Evolutionary conservation across 2,797 vertebrate genomes (phyloP), one percentile per base, ranked within the genome.

Genomic region (Hypotaenidia okinawae): DNA sequence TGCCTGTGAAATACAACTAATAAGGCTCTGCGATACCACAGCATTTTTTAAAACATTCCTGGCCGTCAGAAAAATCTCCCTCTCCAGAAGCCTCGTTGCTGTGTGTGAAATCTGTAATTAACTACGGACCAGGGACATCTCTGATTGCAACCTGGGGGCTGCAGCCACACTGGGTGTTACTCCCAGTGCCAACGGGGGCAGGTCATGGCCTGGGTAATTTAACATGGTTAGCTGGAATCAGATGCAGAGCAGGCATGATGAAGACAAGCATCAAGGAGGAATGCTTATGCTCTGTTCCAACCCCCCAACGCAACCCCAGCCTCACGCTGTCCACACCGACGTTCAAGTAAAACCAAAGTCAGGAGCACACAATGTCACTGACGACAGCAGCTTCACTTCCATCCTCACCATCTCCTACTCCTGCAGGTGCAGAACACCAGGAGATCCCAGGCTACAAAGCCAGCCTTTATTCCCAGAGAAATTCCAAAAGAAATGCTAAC

Each of bases 61-160:
- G 66, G 82, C 87, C 47, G 70, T 35, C 76, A 87, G 49, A 77
- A 95, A 79, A 59, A 32, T 52, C 28, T 24, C 24, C 15, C 69
- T 92, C 66, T 57, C 32, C 45, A 67, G 69, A 90, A 94, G n/a
- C 72, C 63, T 84, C 82, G 27, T 22, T n/a, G 35, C 52, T 59
- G 73, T 51, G 69, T 47, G 43, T 24, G 33, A 84, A 92, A 95
- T 63, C 58, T 70, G 35, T 57, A 91, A 87, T 94, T 96, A 96
- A 91, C 63, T 62, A 10, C 18, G 47, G 78, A 78, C 93, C 6
- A 75, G 69, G 74, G 59, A 14, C 1, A 30, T 61, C 51, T 75
- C 61, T 69, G 80, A 92, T 75, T 89, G 22, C 54, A 87, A 35
- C 37, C 62, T 41, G 33, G 43, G 68, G 57, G 79, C 84, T 84